phyloP scores from a whole-genome alignment of 2,797 vertebrate species.

The Platyrinchus mystaceus region DNA sequence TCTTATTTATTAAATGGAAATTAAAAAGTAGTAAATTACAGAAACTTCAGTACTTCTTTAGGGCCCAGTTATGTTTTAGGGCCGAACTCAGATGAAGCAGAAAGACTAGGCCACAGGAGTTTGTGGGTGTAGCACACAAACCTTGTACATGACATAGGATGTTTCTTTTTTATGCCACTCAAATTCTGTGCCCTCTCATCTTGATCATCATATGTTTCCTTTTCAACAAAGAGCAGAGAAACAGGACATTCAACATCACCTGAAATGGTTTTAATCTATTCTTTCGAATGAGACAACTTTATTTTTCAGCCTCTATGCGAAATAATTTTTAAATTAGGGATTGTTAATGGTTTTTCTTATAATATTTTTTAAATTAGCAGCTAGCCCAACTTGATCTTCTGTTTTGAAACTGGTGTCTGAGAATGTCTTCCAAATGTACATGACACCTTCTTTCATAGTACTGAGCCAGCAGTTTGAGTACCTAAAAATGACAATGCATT shows the following conservation, averaged over 20 bases:
- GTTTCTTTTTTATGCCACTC: background rate
- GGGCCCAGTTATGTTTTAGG: background rate
- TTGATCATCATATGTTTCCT: background rate
- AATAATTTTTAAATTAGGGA: background rate
- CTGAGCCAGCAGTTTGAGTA: background rate
- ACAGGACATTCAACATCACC: background rate
- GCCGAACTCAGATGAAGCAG: background rate
- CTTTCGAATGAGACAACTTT: background rate
- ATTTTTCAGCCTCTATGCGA: background rate
- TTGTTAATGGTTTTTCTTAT: background rate
- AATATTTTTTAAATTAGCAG: background rate
- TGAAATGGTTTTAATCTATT: background rate
- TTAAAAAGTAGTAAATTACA: background rate
- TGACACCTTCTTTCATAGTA: background rate
- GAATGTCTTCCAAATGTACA: background rate
- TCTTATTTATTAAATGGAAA: background rate
- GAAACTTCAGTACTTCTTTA: background rate
- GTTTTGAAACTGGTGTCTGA: background rate
- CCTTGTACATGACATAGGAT: accelerated
- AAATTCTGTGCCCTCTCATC: background rate
- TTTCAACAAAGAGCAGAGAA: background rate
- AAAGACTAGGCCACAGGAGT: background rate
- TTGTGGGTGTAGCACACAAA: background rate
- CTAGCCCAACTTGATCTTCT: background rate
- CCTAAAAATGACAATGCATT: background rate